phyloP scores from a whole-genome alignment of 2,113 vertebrate genomes.

The Jacana jacana region DNA sequence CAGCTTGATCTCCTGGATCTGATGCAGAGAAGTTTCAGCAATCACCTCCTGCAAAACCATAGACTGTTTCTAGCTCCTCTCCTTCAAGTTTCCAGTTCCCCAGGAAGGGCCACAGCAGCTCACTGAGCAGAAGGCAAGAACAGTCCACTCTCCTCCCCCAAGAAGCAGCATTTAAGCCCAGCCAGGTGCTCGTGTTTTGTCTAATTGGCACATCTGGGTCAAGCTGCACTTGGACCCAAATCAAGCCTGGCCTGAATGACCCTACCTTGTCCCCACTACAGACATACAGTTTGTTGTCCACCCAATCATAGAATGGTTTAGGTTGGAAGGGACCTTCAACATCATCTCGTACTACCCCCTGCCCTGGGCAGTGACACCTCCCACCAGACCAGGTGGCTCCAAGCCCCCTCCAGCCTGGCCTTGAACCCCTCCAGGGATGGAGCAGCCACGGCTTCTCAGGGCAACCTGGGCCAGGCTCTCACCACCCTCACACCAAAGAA shows the following conservation, averaged over 20 bases:
- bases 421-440: neutral
- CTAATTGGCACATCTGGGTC: neutral
- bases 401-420: neutral
- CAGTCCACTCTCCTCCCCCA: fast-evolving
- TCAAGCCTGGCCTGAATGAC: neutral
- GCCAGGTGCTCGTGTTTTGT: neutral
- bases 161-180: neutral
- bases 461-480: neutral
- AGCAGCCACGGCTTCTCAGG: neutral
- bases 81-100: neutral
- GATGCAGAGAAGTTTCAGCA: neutral
- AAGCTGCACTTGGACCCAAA: neutral
- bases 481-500: neutral
- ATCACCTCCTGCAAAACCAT: neutral
- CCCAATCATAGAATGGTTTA: neutral
- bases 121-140: neutral
- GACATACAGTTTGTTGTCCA: fast-evolving
- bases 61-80: neutral
- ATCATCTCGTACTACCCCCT: neutral
- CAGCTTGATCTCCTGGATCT: neutral
- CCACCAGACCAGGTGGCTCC: neutral
- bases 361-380: neutral
- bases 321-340: neutral
- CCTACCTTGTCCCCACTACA: neutral
- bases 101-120: neutral